phyloP scores from a whole-genome alignment of 2,113 vertebrate genomes.

The Ceyx margarethae region DNA sequence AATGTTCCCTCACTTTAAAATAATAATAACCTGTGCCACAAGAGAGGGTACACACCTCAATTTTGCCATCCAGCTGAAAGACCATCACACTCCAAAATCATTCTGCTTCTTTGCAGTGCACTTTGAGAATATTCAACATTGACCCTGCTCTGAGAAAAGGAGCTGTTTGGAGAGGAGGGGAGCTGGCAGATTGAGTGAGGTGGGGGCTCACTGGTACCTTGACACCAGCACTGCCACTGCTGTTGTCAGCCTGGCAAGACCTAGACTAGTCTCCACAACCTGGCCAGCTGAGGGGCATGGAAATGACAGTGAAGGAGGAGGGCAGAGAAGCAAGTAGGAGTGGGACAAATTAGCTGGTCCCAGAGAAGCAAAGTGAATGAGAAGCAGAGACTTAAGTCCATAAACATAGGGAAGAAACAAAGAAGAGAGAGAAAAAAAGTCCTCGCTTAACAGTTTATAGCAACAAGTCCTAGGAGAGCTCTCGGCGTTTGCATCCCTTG shows the following conservation, averaged over 20 bases:
- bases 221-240: not conserved
- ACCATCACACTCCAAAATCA: not conserved
- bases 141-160: not conserved
- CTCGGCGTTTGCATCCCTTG: not conserved
- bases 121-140: not conserved
- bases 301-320: not conserved
- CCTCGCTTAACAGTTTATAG: not conserved
- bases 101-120: not conserved
- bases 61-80: not conserved
- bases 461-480: not conserved
- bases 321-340: not conserved
- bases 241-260: not conserved
- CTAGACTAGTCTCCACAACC: not conserved
- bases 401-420: not conserved
- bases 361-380: not conserved
- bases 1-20: not conserved
- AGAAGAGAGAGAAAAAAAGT: not conserved
- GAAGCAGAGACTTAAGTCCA: not conserved
- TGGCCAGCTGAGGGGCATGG: not conserved
- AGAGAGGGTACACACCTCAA: rapidly evolving
- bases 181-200: not conserved
- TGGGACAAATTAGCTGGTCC: not conserved
- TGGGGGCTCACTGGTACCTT: not conserved
- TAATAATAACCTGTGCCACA: not conserved
- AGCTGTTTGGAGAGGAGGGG: not conserved